Evolutionary conservation across 37 sponge, comb jelly and placozoan species (phyloP), one percentile per base, ranked within the genome.

Genomic region (Aplysina aerophoba): DNA sequence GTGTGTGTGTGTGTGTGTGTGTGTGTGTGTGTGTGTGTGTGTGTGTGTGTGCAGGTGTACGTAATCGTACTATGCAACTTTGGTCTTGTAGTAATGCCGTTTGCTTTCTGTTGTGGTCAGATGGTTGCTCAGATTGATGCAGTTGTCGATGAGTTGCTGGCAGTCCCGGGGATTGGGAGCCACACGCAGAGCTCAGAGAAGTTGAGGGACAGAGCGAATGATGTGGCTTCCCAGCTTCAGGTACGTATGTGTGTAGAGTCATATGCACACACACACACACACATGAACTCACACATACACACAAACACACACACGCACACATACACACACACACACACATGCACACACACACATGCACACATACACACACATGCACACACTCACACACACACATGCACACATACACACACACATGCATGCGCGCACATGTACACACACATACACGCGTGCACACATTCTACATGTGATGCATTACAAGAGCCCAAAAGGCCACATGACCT

Each of bases 11-110:
- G 71, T 69, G 71, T 27, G 33, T 31, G 75, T 73, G 75, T 73
- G 75, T 73, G 75, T 73, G 75, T 73, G 75, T 65, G 66, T 65
- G 66, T 65, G 66, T 65, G 66, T 65, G 66, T 65, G 66, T 65
- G 66, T 65, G 66, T 16, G 66, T 65, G 66, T 65, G 66, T 65
- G 66, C 22, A 30, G 22, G 66, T 65, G 66, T 20, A 30, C 13
- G 75, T 14, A 40, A 20, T 36, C 12, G 11, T 63, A 12, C 27
- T 8, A 28, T 63, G 65, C 65, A 28, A 28, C 11, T 28, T 24
- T 3, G 65, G n/a, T n/a, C n/a, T n/a, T 28, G 65, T 63, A 12
- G 65, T 63, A 28, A 28, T 21, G 22, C 28, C 15, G 3, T 33
- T 44, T 78, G 55, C 38, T 5, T 78, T 22, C 15, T 78, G 33